Conservation (phyloP, 2,113 vertebrate genomes). For the Genyomyrus donnyi region DNA sequence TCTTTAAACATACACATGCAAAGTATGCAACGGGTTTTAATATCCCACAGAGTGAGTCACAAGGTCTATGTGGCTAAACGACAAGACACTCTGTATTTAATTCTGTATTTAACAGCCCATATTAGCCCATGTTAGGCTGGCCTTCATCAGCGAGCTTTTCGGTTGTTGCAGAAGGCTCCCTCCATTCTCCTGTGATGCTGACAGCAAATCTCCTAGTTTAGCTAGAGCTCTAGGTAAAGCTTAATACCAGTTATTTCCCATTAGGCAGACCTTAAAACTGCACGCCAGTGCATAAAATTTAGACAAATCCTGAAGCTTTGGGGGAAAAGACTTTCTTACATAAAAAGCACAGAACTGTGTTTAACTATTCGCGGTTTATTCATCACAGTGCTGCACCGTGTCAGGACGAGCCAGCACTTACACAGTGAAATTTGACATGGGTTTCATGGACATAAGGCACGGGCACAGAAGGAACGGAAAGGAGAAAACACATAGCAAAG, state of each 20-base stretch:
- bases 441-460: not conserved
- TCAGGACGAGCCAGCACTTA: not conserved
- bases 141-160: not conserved
- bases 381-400: not conserved
- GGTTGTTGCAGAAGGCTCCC: not conserved
- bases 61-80: not conserved
- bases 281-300: not conserved
- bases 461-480: not conserved
- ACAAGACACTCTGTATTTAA: not conserved
- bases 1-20: not conserved
- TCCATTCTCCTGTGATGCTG: not conserved
- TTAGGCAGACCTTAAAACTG: not conserved
- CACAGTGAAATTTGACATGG: not conserved
- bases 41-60: not conserved
- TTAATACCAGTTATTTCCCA: not conserved
- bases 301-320: not conserved
- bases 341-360: not conserved
- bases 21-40: not conserved
- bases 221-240: not conserved
- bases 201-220: not conserved
- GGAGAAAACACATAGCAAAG: not conserved
- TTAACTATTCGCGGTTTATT: not conserved
- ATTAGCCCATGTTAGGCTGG: not conserved
- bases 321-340: not conserved
- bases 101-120: not conserved